phyloP scores from a whole-genome alignment of 2,797 vertebrate genomes.

The Rhinatrema bivittatum region DNA sequence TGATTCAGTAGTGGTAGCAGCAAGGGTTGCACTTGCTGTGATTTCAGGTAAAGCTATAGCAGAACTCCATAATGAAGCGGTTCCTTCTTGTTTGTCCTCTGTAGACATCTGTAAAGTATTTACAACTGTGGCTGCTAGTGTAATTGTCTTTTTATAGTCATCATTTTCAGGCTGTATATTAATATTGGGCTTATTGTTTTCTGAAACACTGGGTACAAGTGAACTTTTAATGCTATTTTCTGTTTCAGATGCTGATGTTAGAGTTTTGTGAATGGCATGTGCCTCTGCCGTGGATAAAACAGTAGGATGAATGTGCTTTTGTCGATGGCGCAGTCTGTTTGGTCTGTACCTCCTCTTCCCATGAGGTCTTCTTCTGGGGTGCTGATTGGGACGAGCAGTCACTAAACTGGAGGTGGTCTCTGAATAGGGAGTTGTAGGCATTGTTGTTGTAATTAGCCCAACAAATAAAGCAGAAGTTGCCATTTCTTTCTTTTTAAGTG shows the following conservation, averaged over 20 bases:
- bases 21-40: background rate
- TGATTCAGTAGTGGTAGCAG: conserved; percentile 7
- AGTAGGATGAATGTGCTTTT: conserved; percentile 7
- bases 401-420: background rate
- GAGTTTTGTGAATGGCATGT: background rate
- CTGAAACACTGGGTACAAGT: background rate
- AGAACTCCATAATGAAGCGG: conserved; percentile 8
- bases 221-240: background rate
- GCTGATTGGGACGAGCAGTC: conserved; percentile 25
- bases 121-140: background rate
- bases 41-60: conserved; percentile 6
- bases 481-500: background rate
- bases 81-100: background rate
- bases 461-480: conserved; percentile 4
- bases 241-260: background rate
- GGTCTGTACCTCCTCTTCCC: conserved; percentile 51
- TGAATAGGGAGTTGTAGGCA: background rate
- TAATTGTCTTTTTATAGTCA: background rate
- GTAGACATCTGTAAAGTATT: conserved; percentile 5
- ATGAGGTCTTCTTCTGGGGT: conserved; percentile 49
- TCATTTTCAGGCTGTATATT: background rate
- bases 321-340: conserved; percentile 59
- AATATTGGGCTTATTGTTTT: background rate
- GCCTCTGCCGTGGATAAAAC: background rate
- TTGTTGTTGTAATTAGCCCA: background rate